Conservation (phyloP, 1,140 invertebrate genomes). For the Muscidifurax raptorellus region DNA sequence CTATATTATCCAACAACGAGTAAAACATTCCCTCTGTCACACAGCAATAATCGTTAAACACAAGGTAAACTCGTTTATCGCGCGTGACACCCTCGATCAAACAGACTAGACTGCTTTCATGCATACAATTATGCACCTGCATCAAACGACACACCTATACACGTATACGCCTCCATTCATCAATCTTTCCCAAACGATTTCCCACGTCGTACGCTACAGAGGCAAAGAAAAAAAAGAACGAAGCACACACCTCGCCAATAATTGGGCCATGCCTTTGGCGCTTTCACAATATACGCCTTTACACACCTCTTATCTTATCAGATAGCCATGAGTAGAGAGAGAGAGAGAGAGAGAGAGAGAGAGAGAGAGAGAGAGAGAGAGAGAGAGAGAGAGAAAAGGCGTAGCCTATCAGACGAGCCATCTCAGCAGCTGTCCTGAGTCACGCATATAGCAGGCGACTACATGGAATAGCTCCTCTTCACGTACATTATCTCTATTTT, state of each 20-base stretch:
- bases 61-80: too few relatives aligned
- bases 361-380: neutral
- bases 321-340: neutral
- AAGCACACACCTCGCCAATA: slow-evolving; percentile 23
- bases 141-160: too few relatives aligned
- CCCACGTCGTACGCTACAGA: too few relatives aligned
- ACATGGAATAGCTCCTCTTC: neutral
- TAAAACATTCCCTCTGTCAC: too few relatives aligned
- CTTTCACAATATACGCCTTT: neutral
- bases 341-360: neutral
- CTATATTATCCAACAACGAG: too few relatives aligned
- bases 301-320: slow-evolving; percentile 28
- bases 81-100: too few relatives aligned
- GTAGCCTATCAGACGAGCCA: neutral
- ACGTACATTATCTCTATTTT: neutral
- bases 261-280: slow-evolving; percentile 13
- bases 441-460: neutral
- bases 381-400: neutral
- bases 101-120: too few relatives aligned
- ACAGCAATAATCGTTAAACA: too few relatives aligned
- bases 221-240: neutral
- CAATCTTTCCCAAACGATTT: too few relatives aligned
- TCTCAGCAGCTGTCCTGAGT: neutral
- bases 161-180: too few relatives aligned
- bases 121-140: too few relatives aligned